Evolutionary conservation across 2,113 vertebrate genomes (phyloP).

Genomic region (Eptatretus burgeri): DNA sequence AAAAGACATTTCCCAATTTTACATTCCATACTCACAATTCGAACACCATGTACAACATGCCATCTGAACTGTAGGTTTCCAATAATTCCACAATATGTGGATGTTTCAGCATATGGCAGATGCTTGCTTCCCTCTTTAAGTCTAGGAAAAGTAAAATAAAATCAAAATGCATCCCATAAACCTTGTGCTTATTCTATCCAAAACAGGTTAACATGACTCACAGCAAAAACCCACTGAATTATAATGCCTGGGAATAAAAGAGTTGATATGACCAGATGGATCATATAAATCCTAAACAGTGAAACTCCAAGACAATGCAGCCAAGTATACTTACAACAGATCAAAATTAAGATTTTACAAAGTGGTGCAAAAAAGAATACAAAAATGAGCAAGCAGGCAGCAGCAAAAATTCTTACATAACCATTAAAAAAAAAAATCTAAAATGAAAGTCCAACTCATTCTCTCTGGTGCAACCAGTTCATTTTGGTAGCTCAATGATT

Average conservation of each 20-base stretch:
- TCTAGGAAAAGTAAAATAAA: conserved; percentile 22
- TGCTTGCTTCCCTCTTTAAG: conserved; percentile 93
- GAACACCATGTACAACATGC: conserved; percentile 99
- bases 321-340: conserved; percentile 1
- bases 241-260: neutral
- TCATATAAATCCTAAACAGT: neutral
- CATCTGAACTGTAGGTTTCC: conserved; percentile 95
- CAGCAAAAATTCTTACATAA: too few relatives aligned
- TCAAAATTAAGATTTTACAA: neutral
- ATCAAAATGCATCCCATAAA: too few relatives aligned
- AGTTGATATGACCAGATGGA: neutral
- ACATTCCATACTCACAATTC: conserved; percentile 54
- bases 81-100: conserved; percentile 86
- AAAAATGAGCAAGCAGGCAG: neutral
- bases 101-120: conserved; percentile 98
- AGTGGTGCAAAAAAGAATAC: neutral
- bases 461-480: too few relatives aligned
- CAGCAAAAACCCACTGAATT: neutral
- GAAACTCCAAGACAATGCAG: neutral
- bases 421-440: too few relatives aligned
- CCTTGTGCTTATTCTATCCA: neutral
- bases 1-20: too few relatives aligned
- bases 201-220: neutral
- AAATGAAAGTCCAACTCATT: too few relatives aligned
- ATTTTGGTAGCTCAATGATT: too few relatives aligned